Conservation (phyloP, 2,888 invertebrate genomes). For the Drosophila limbata region DNA sequence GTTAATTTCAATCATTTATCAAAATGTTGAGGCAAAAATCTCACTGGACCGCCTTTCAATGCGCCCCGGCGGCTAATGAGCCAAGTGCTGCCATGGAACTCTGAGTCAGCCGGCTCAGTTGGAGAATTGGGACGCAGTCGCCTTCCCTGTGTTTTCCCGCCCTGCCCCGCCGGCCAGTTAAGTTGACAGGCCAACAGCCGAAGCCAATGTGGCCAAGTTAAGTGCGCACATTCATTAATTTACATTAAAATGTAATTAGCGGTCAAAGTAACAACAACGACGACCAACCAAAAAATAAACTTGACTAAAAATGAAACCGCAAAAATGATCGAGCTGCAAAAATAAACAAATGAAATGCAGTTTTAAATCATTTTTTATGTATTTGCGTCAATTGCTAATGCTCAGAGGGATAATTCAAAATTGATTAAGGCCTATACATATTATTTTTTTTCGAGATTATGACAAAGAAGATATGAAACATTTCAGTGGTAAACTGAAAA, state of each 20-base stretch:
- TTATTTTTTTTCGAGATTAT: neutral
- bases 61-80: slow-evolving; percentile 65
- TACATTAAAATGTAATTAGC: slow-evolving; percentile 83
- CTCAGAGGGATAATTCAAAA: slow-evolving; percentile 6
- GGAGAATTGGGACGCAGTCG: slow-evolving; percentile 32
- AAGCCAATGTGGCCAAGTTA: slow-evolving; percentile 69
- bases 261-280: slow-evolving; percentile 44
- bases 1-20: slow-evolving; percentile 76
- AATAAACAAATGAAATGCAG: slow-evolving; percentile 58
- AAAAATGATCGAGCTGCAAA: slow-evolving; percentile 50
- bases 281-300: slow-evolving; percentile 11
- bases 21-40: slow-evolving; percentile 49
- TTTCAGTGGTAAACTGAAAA: neutral
- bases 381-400: slow-evolving; percentile 24
- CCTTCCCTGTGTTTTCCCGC: neutral
- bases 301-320: slow-evolving; percentile 51
- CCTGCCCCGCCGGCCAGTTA: slow-evolving; percentile 34
- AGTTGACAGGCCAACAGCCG: slow-evolving; percentile 60
- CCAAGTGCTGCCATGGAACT: slow-evolving; percentile 58
- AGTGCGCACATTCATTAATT: slow-evolving; percentile 81
- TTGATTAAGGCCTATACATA: slow-evolving; percentile 2
- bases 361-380: slow-evolving; percentile 48
- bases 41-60: slow-evolving; percentile 50
- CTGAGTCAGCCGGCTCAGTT: slow-evolving; percentile 55
- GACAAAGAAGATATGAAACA: neutral